Conservation (phyloP, 2,113 vertebrate genomes). For the Rhagologus leucostigma region DNA sequence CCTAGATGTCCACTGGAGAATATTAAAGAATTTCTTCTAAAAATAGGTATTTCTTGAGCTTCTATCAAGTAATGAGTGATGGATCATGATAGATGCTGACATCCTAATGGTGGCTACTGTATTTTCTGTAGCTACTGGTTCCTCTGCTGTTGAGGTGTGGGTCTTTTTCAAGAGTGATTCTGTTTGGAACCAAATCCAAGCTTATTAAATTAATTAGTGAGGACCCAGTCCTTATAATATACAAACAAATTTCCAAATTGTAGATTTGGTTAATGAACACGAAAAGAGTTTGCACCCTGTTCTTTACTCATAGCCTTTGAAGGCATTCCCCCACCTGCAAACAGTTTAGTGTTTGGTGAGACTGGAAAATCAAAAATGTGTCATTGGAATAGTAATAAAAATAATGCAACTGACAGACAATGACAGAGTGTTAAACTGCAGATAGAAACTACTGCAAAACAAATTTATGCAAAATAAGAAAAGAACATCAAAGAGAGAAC, state of each 20-base stretch:
- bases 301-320: neutral
- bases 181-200: neutral
- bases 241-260: neutral
- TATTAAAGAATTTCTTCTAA: neutral
- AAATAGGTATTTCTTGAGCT: neutral
- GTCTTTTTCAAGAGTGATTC: neutral
- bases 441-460: constrained; percentile 49
- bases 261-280: neutral
- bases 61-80: neutral
- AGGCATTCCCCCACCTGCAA: neutral
- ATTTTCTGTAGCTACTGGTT: neutral
- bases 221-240: neutral
- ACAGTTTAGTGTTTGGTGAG: neutral
- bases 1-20: neutral
- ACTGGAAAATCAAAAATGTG: constrained; percentile 36
- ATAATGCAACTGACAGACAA: constrained; percentile 45
- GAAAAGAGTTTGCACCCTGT: neutral
- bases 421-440: constrained; percentile 49
- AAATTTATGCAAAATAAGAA: constrained; percentile 65
- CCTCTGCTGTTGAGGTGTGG: neutral
- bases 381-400: constrained; percentile 37
- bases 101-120: neutral
- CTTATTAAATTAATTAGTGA: neutral
- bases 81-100: neutral
- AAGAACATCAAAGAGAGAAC: constrained; percentile 57